A percentile compares a stretch with the other conserved stretches of the same genome.
Conservation (phyloP, 2,113 vertebrate genomes). For the Gopherus flavomarginatus region DNA sequence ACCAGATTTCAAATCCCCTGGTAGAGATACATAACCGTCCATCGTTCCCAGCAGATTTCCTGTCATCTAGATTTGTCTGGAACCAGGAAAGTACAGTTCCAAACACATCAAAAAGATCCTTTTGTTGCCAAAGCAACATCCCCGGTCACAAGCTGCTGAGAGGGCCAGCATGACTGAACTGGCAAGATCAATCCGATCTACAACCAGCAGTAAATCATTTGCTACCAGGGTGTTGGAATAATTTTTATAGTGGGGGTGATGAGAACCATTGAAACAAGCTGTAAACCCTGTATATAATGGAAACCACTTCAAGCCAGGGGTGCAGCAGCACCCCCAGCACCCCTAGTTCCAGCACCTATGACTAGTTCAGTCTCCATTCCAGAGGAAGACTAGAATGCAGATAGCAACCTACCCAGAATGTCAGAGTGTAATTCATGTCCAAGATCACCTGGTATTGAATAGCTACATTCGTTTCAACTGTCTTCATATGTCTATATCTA, state of each 20-base stretch:
- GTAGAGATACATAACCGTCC: background rate
- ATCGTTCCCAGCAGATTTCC: background rate
- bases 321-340: too few relatives aligned
- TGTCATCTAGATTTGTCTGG: background rate
- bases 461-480: background rate
- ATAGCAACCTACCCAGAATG: background rate
- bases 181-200: fast-evolving
- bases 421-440: background rate
- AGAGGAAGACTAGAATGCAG: background rate
- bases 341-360: too few relatives aligned
- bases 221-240: background rate
- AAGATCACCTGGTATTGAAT: background rate
- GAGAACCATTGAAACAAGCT: too few relatives aligned
- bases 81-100: background rate
- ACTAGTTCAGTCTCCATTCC: background rate
- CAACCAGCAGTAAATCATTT: background rate
- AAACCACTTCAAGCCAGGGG: too few relatives aligned
- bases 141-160: background rate
- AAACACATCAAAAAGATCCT: background rate
- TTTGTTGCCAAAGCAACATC: background rate
- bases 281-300: too few relatives aligned
- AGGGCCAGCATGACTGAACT: background rate
- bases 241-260: too few relatives aligned
- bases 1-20: background rate
- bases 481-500: background rate